A percentile compares a stretch with the other conserved stretches of the same genome.
Evolutionary conservation across 2,113 vertebrate species (phyloP).

Genomic region (Colistium nudipinnis): DNA sequence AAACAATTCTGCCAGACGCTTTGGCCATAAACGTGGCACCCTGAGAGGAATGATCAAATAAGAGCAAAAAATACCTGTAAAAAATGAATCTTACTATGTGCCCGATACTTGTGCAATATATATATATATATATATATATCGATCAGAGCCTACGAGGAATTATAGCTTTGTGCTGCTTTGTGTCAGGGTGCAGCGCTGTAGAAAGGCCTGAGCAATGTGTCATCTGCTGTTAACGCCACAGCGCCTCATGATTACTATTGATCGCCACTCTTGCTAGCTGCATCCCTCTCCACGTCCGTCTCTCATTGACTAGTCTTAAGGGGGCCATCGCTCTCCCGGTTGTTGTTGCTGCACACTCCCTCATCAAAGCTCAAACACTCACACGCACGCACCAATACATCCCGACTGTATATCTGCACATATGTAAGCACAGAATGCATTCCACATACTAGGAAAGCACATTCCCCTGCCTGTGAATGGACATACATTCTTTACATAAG

Average conservation of each 20-base stretch:
- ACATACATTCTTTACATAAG: neutral
- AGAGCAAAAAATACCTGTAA: conserved; percentile 2
- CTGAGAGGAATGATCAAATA: conserved; percentile 14
- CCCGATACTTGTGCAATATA: conserved; percentile 55
- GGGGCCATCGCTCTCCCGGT: conserved; percentile 61
- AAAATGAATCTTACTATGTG: conserved; percentile 27
- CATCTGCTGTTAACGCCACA: conserved; percentile 76
- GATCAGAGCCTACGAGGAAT: conserved; percentile 49
- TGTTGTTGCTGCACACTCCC: conserved; percentile 32
- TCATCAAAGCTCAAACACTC: conserved; percentile 15
- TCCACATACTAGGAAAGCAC: neutral
- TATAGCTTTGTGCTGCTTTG: conserved; percentile 60
- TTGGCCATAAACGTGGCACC: neutral
- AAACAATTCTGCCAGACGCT: no score
- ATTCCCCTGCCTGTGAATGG: neutral
- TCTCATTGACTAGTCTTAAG: conserved; percentile 77
- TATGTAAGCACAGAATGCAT: neutral
- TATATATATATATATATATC: conserved; percentile 68
- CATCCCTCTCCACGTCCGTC: conserved; percentile 68
- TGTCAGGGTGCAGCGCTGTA: conserved; percentile 48
- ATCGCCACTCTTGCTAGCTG: conserved; percentile 69
- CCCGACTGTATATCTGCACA: neutral
- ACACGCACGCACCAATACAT: conserved; percentile 7
- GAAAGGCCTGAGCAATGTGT: conserved; percentile 76
- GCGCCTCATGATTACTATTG: conserved; percentile 82